Evolutionary conservation across 2,797 vertebrate species (phyloP).

Genomic region (Oceanodroma leucorhoa): DNA sequence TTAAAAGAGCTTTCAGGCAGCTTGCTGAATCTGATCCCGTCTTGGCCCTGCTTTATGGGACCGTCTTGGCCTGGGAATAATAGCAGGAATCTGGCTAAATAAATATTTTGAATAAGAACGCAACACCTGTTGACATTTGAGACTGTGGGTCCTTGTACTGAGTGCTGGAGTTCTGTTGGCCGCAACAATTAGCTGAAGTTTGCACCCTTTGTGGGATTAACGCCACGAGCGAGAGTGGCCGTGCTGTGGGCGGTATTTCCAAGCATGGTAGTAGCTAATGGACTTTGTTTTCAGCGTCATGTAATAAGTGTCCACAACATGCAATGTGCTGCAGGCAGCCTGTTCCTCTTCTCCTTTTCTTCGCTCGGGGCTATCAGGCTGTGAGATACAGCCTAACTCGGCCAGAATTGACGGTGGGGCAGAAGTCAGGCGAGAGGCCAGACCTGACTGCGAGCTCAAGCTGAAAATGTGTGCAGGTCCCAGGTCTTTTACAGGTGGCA

Average conservation of each 20-base stretch:
- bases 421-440: neutral
- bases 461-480: neutral
- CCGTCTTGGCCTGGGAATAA: slow-evolving; percentile 17
- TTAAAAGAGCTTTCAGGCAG: slow-evolving; percentile 40
- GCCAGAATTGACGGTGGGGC: neutral
- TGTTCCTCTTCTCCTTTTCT: slow-evolving; percentile 38
- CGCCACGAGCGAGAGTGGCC: rapidly evolving
- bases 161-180: neutral
- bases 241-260: neutral
- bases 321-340: neutral
- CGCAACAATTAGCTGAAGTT: neutral
- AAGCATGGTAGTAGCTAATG: neutral
- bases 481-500: neutral
- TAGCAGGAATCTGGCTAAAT: neutral
- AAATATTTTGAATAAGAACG: neutral
- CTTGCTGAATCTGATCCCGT: neutral
- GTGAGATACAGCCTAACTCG: neutral
- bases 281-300: neutral
- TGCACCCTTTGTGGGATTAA: neutral
- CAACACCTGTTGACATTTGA: slow-evolving; percentile 36
- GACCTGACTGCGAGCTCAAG: neutral
- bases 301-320: neutral
- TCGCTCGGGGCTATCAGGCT: rapidly evolving
- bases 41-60: slow-evolving; percentile 36
- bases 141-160: neutral